Base-by-base conservation (phyloP, 2,888 invertebrate species). In the Strigamia transsilvanica region DNA sequence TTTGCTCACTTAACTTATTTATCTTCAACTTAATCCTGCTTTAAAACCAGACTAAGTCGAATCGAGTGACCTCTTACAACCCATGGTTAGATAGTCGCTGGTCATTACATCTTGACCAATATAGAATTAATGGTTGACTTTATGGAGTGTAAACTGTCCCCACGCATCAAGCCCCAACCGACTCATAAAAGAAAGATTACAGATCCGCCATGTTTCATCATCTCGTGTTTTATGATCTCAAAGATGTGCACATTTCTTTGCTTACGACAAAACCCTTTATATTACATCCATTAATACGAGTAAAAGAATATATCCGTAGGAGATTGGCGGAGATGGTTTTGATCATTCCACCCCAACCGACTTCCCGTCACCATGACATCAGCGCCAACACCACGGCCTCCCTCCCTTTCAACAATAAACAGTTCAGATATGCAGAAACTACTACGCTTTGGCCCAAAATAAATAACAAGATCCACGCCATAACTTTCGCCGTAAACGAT, bases 61-160 rank as follows among this genome's bases (percentile, higher is more conserved):
- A 32, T 73, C 73, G 73, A 73, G 32, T 73, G 73, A 73, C 73
- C 73, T 73, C 73, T 73, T 27, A 73, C 73, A 73, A 73, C 27
- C 73, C 21, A 6, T 66, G 46, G 13, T n/a, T 46, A 46, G 15
- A 46, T 46, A n/a, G 46, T 6, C 12, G n/a, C 32, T 32, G 32
- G 73, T 73, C 73, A 73, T 73, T 73, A 27, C 73, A 73, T 73
- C 73, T 73, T 32, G 73, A 73, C 73, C 73, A 73, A 73, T 73
- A 73, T 73, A 73, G 73, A 73, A 73, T 73, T 73, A 73, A 73
- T 73, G 73, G 73, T 73, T 73, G 73, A 73, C 73, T 73, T 73
- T 73, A 73, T 73, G 73, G 32, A 73, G 73, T 73, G 73, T 73
- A 73, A 73, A 73, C 73, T 73, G 73, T 73, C 73, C 73, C 73